phyloP scores from a whole-genome alignment of 1,140 invertebrate genomes.

The Ganaspis sp. region DNA sequence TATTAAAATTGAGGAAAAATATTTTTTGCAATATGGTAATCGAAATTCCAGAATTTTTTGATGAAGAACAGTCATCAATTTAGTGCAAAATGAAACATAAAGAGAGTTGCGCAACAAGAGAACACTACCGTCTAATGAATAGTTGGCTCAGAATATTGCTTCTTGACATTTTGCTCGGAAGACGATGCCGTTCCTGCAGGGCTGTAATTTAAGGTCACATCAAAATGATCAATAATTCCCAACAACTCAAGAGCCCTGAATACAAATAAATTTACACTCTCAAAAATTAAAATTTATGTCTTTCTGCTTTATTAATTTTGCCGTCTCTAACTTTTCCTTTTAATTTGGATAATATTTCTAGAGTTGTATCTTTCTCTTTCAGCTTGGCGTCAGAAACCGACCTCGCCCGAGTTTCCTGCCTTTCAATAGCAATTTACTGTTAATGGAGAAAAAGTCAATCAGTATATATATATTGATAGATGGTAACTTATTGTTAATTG shows the following conservation, averaged over 20 bases:
- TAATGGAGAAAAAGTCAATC: slow-evolving; percentile 16
- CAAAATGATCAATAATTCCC: not conserved
- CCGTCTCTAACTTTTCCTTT: not conserved
- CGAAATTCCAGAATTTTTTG: no score
- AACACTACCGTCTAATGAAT: slow-evolving; percentile 69
- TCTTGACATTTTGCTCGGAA: slow-evolving; percentile 65
- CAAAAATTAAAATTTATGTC: no score
- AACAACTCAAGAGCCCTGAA: no score
- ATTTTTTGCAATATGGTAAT: no score
- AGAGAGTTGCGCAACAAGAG: slow-evolving; percentile 56
- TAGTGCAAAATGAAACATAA: not conserved
- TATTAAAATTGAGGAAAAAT: no score
- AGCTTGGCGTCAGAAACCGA: not conserved
- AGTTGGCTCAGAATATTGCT: slow-evolving; percentile 62
- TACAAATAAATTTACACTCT: no score
- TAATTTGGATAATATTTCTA: not conserved
- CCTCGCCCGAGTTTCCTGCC: slow-evolving; percentile 23
- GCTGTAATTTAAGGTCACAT: not conserved
- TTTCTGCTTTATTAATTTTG: no score
- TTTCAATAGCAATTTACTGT: slow-evolving; percentile 14
- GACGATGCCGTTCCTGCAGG: slow-evolving; percentile 35
- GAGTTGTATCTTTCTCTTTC: not conserved
- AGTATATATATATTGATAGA: not conserved
- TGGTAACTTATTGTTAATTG: slow-evolving; percentile 25
- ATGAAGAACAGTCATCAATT: no score